Base-by-base conservation (phyloP, 2,113 vertebrate species). In the Toxotes jaculatrix region DNA sequence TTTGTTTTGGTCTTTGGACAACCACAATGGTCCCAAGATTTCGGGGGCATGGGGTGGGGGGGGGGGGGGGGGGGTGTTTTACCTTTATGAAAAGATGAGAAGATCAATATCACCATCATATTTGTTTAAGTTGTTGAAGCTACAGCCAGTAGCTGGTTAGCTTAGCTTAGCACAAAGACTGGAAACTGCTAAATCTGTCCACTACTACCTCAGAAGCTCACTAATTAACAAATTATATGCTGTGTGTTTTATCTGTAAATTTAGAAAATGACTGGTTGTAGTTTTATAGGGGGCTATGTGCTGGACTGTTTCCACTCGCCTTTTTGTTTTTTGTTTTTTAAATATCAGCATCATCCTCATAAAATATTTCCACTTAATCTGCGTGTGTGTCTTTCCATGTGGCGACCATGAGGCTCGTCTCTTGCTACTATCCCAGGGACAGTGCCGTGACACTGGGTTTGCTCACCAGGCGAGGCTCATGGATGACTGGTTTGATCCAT, bases 401-500 rank as follows among this genome's bases (percentile, higher is more conserved):
- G 84, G 84, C 32, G 38, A 69, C 74, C 83, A 87, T 36, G 21
- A 83, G 86, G 75, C 74, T 61, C 40, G 62, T 88, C 70, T 80
- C 82, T 64, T n/a, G 5, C 74, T 83, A 74, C 76, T 67, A 12
- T 45, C 59, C 67, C 56, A 55, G 53, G 51, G 73, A 87, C 70
- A 19, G 77, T 71, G 79, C 70, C 9, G 45, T 82, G 88, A 80
- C 70, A 62, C 60, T 74, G 74, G 43, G 36, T 56, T 66, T 1
- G 27, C 73, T 87, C 71, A 63, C 75, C 45, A 38, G 43, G 47
- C 64, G 72, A 87, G 89, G 47, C 81, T 36, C 70, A 45, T 72
- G 65, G 83, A 82, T 80, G 71, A 68, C 66, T 80, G 82, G 82
- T 93, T 94, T 93, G 91, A 93, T 92, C 89, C 83, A 81, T 85